Evolutionary conservation across 2,797 vertebrate genomes (phyloP), one percentile per base, ranked within the genome.

Genomic region (Glyptemys insculpta): DNA sequence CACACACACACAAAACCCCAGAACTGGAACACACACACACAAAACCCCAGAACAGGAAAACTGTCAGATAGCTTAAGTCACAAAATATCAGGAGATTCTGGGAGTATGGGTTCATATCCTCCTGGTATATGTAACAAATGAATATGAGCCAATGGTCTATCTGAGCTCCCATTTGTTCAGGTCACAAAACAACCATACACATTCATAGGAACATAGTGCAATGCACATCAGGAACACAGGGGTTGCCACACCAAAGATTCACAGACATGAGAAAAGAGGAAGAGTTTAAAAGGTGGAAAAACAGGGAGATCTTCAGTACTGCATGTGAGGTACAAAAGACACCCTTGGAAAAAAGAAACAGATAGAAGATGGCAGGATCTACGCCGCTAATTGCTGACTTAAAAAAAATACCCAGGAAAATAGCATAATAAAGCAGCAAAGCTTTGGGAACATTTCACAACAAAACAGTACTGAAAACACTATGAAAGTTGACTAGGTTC

Each of bases 31-130:
- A 34, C 31, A 62, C 59, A 62, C 59, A 62, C 59, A 62, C 14
- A n/a, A 8, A 62, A 34, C 14, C 8, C 12, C 34, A n/a, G 2
- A n/a, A n/a, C 23, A 76, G 27, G 44, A 76, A 47, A 29, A 44
- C 23, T 47, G 25, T 47, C 14, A 76, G 12, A 15, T 47, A 27
- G 41, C 25, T 47, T 15, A 74, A 41, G 27, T 76, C 25, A 76
- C 12, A 76, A 76, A 76, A 27, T 31, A 49, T 12, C 0, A 0
- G n/a, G 3, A n/a, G 5, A 1, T 62, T 86, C 81, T 81, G 37
- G 50, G 25, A 11, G n/a, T 11, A 18, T 41, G 11, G 37, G 47
- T 62, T 65, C 29, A 11, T 54, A 82, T 78, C 6, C 62, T 82
- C 56, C 50, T 65, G 25, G 50, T 72, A 31, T 50, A 21, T 86